phyloP scores from a whole-genome alignment of 2,797 vertebrate species.

The Nyctibius grandis region DNA sequence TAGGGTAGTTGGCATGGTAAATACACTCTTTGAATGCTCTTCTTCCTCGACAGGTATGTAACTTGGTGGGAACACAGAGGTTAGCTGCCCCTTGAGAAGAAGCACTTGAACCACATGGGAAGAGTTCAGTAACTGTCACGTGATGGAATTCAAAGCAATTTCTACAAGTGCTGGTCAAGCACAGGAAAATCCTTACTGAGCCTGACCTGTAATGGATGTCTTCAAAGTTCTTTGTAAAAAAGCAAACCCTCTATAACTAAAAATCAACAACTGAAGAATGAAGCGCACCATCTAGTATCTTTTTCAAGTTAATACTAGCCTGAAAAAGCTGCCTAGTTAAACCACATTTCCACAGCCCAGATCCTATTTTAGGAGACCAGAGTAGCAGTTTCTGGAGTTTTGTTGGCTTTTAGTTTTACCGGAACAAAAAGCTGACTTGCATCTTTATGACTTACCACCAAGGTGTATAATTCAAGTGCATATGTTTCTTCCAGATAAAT shows the following conservation, averaged over 20 bases:
- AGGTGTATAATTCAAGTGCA: neutral
- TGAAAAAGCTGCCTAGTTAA: neutral
- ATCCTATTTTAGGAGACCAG: neutral
- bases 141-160: neutral
- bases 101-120: neutral
- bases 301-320: neutral
- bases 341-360: neutral
- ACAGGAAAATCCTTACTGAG: neutral
- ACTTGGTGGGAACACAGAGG: neutral
- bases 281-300: neutral
- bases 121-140: neutral
- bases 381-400: neutral
- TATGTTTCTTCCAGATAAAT: neutral
- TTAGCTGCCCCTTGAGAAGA: neutral
- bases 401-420: neutral
- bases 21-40: neutral
- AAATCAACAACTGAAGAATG: neutral
- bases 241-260: neutral
- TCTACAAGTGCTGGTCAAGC: neutral
- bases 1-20: neutral
- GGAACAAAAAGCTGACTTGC: neutral
- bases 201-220: neutral
- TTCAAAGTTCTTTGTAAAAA: neutral
- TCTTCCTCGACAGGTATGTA: neutral
- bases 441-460: neutral